Evolutionary conservation across 2,888 invertebrate species (phyloP).

Genomic region (Plebejus melissa): DNA sequence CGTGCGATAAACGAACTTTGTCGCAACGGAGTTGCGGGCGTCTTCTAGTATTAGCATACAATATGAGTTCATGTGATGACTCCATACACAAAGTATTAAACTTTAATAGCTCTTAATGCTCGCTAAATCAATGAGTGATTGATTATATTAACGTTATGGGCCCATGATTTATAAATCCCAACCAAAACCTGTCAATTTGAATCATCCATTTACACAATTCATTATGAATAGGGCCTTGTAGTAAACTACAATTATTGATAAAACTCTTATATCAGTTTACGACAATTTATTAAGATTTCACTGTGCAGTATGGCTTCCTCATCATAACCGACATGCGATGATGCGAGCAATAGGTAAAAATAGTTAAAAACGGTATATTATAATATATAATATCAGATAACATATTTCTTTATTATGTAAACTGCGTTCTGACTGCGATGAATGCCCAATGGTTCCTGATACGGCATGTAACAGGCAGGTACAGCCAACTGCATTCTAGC

Average conservation of each 20-base stretch:
- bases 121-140: neutral
- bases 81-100: too few species aligned
- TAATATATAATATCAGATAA: neutral
- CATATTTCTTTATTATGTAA: too few species aligned
- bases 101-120: neutral
- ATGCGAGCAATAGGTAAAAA: neutral
- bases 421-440: too few species aligned
- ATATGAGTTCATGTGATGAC: too few species aligned
- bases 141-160: constrained; percentile 7
- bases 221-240: constrained; percentile 37
- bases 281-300: constrained; percentile 29
- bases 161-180: constrained; percentile 15
- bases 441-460: neutral
- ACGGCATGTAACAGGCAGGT: neutral
- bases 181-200: constrained; percentile 29
- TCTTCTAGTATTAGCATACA: too few species aligned
- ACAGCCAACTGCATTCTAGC: neutral
- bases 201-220: constrained; percentile 30
- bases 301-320: constrained; percentile 1
- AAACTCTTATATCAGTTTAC: constrained; percentile 30
- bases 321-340: neutral
- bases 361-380: neutral
- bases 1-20: too few species aligned
- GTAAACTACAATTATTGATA: constrained; percentile 32
- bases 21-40: too few species aligned